Conservation (phyloP, 2,113 vertebrate species). For the Lichenostomus cassidix region DNA sequence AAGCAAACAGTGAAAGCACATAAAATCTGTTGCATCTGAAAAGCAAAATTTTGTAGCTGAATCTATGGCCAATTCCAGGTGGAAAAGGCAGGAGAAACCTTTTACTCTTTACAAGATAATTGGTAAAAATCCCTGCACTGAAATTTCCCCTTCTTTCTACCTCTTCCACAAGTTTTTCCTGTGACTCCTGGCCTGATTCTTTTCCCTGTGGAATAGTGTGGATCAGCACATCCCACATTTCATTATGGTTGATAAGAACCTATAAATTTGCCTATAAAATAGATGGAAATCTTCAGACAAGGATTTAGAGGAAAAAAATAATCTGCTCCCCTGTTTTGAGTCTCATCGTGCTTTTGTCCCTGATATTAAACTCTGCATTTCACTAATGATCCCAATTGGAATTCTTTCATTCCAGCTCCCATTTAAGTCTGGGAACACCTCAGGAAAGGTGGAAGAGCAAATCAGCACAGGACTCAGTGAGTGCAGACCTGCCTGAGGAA, state of each 20-base stretch:
- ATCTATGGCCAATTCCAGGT: background rate
- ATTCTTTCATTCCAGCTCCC: background rate
- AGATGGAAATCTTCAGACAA: background rate
- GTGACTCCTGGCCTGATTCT: background rate
- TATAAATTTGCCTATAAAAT: background rate
- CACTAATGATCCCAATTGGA: background rate
- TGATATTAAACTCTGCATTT: background rate
- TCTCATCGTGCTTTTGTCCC: background rate
- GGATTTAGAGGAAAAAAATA: background rate
- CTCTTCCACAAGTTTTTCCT: background rate
- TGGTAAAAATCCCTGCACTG: background rate
- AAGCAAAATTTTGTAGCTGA: background rate
- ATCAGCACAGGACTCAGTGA: background rate
- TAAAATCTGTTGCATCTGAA: background rate
- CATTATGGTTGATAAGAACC: background rate
- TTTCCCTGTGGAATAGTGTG: background rate
- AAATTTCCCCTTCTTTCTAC: background rate
- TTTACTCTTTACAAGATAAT: background rate
- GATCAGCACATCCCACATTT: background rate
- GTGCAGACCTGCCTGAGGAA: background rate
- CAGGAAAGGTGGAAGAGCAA: background rate
- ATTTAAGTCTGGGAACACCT: background rate
- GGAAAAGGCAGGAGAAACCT: background rate
- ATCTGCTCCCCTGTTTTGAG: background rate
- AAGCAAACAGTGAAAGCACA: background rate